Conservation (phyloP, 92 coral and sea anemone species). For the Phenganax subtilis region DNA sequence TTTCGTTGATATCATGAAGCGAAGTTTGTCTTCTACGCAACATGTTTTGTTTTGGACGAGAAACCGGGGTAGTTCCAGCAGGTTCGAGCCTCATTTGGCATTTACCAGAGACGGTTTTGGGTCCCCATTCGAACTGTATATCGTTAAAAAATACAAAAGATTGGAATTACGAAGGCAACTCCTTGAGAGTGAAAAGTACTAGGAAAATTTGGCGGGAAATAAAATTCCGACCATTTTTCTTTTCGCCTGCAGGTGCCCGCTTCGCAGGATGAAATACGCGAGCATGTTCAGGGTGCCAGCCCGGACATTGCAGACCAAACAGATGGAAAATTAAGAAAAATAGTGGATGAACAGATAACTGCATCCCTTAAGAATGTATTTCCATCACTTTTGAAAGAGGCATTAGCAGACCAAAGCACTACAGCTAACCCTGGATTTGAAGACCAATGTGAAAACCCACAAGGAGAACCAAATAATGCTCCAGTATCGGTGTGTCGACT, state of each 20-base stretch:
- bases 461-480: not conserved
- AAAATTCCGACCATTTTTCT: not conserved
- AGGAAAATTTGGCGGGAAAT: not conserved
- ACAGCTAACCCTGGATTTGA: not conserved
- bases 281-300: constrained; percentile 9
- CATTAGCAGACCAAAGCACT: not conserved
- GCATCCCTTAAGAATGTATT: not conserved
- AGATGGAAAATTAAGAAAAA: not conserved
- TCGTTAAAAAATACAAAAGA: too few relatives aligned
- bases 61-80: too few relatives aligned
- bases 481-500: constrained; percentile 4
- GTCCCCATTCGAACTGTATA: too few relatives aligned
- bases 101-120: too few relatives aligned
- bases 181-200: not conserved
- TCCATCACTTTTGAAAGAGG: not conserved
- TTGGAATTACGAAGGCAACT: not conserved
- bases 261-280: not conserved
- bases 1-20: too few relatives aligned
- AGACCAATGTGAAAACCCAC: not conserved
- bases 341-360: not conserved
- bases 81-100: too few relatives aligned
- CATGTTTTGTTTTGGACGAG: too few relatives aligned
- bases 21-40: too few relatives aligned
- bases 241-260: constrained; percentile 1
- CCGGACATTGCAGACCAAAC: not conserved